Evolutionary conservation across 2,888 invertebrate genomes (phyloP), one percentile per base, ranked within the genome.

Genomic region (Teleiodes luculella): DNA sequence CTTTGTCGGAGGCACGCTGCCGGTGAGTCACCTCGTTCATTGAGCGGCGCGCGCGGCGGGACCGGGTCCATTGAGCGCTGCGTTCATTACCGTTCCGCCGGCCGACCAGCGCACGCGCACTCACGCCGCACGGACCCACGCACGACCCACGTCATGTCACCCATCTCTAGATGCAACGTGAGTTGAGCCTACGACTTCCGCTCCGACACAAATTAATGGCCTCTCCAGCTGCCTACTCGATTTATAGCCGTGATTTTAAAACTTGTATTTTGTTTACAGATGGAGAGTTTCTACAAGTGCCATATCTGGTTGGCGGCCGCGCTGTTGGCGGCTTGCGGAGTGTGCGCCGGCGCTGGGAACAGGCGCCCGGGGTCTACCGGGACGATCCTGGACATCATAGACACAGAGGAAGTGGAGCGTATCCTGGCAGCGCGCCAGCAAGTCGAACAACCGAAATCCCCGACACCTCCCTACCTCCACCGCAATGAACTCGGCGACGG

Each of bases 371-470:
- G 70, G 72, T 70, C 88, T 53, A 85, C 89, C 61, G 92, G 91
- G 68, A 92, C 92, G 13, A 92, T 92, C 60, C 78, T 92, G 67
- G 92, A 92, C 67, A 91, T 92, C 59, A 92, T 92, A 63, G 91
- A 92, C 65, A 92, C 91, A 46, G 89, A 91, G 67, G 90, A 92
- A 74, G 92, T 92, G 10, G 91, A 92, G 66, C 80, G 89, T 58
- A 74, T 92, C 59, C 74, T 92, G 24, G 91, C 90, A 10, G 90
- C 91, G 60, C 76, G 91, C 54, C 76, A 85, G 52, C 83, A 86
- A 47, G 80, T 83, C 50, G 86, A 85, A 59, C 84, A 89, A 53
- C 81, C 81, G 52, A 74, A 79, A 33, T 78, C 80, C n/a, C 76
- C 87, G 16, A 81, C 90, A 30, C 77, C 86, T 31, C 76, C 86